Conservation (phyloP, 1,140 invertebrate genomes). For the Hestina assimilis region DNA sequence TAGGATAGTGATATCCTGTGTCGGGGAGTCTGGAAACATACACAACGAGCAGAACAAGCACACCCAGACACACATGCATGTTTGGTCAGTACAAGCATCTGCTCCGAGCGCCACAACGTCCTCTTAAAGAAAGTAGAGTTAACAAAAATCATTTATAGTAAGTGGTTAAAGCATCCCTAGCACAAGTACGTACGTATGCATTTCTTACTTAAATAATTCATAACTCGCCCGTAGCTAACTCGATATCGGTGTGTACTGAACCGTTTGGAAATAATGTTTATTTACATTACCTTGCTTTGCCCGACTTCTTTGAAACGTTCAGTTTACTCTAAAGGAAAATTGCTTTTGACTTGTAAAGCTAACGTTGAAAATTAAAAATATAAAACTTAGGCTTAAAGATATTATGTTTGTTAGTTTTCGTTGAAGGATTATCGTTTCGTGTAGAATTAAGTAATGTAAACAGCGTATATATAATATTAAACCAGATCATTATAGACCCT, state of each 20-base stretch:
- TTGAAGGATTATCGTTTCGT: too few relatives aligned
- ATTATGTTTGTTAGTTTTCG: too few relatives aligned
- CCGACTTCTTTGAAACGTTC: constrained; percentile 11
- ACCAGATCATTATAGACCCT: too few relatives aligned
- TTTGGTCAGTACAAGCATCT: too few relatives aligned
- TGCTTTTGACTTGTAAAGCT: constrained; percentile 10
- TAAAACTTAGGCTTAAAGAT: not conserved
- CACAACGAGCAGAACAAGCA: too few relatives aligned
- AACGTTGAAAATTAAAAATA: constrained; percentile 7
- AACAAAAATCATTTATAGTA: not conserved
- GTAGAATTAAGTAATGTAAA: too few relatives aligned
- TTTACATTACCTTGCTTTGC: constrained; percentile 18
- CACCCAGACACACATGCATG: too few relatives aligned
- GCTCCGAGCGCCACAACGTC: too few relatives aligned
- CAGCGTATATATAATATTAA: too few relatives aligned
- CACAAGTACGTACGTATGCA: constrained; percentile 24
- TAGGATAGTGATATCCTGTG: too few relatives aligned
- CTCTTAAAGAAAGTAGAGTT: too few relatives aligned
- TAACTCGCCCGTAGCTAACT: constrained; percentile 26
- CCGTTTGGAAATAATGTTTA: constrained; percentile 30
- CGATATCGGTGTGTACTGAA: constrained; percentile 28
- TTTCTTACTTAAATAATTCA: constrained; percentile 36
- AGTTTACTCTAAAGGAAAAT: constrained; percentile 15
- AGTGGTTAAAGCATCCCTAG: not conserved
- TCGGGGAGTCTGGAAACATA: too few relatives aligned